Evolutionary conservation across 2,797 vertebrate genomes (phyloP), one percentile per base, ranked within the genome.

Genomic region (Benthosema pterotum): DNA sequence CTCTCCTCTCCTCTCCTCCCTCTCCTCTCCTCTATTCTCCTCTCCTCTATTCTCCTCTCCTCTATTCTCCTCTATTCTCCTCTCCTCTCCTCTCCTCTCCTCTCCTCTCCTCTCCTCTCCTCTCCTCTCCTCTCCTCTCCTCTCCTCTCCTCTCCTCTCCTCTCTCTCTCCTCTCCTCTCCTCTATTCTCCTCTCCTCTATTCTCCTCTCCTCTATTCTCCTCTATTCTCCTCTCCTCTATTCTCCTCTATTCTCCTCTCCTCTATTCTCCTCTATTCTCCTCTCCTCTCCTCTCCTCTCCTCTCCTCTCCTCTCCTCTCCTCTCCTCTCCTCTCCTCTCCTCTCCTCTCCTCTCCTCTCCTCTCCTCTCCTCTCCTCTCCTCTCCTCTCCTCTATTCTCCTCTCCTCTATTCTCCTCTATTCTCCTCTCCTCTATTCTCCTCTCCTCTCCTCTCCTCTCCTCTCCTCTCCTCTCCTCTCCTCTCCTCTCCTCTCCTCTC

Each of bases 51-150:
- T n/a, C n/a, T n/a, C n/a, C n/a, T n/a, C n/a, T n/a, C n/a, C n/a
- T n/a, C n/a, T n/a, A n/a, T n/a, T n/a, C n/a, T n/a, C n/a, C n/a
- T n/a, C n/a, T n/a, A n/a, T n/a, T 12, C 14, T 38, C 11, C 15
- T 61, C 28, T 19, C 2, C 16, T 49, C 32, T 63, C 12, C 28
- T 67, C 63, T 38, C 14, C 1, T 70, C 45, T 61, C 28, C 42
- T 63, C 48, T 19, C 56, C 62, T 61, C 63, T 49, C 6, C 64
- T 62, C 84, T 70, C 80, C 91, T n/a, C n/a, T n/a, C 16, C 15
- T 12, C 14, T 38, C 11, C 15, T 61, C 28, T 19, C 2, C 16
- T 49, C 32, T 63, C 12, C 28, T 67, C 63, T 38, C 14, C 1
- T 70, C 45, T 61, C 28, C 42, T 63, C 48, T 19, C 56, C 62